Conservation (phyloP, 2,888 invertebrate species). For the Augochlorella aurata region DNA sequence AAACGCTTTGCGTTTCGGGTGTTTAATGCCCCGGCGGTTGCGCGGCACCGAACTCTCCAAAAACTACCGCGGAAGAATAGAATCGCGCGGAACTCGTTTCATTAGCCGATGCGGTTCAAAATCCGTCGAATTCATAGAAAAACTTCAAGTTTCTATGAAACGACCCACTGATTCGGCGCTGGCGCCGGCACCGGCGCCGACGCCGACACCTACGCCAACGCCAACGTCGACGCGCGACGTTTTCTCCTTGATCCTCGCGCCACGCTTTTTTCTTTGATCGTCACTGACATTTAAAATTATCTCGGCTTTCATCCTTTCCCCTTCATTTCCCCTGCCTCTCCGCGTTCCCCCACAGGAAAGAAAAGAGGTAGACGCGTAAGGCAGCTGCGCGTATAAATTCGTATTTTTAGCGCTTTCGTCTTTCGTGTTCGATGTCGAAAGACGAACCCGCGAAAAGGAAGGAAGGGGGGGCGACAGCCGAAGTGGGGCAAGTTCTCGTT, state of each 20-base stretch:
- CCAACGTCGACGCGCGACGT: background rate
- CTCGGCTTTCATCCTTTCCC: conserved; percentile 33
- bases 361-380: conserved; percentile 36
- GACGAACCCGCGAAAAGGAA: conserved; percentile 33
- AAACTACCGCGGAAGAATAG: no score
- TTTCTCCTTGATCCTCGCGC: no score
- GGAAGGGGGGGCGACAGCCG: conserved; percentile 40
- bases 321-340: background rate
- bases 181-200: no score
- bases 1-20: conserved; percentile 12
- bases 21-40: no score
- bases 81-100: no score
- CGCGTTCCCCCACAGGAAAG: conserved; percentile 17
- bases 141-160: no score
- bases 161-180: no score
- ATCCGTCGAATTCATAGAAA: no score
- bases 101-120: no score
- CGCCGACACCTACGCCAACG: background rate
- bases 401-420: conserved; percentile 68
- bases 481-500: conserved; percentile 76
- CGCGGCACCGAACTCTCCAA: no score
- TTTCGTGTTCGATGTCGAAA: conserved; percentile 52
- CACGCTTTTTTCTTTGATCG: conserved; percentile 10
- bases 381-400: conserved; percentile 52
- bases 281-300: conserved; percentile 53